Base-by-base conservation (phyloP, 2,797 vertebrate genomes). In the Ibycter americanus region DNA sequence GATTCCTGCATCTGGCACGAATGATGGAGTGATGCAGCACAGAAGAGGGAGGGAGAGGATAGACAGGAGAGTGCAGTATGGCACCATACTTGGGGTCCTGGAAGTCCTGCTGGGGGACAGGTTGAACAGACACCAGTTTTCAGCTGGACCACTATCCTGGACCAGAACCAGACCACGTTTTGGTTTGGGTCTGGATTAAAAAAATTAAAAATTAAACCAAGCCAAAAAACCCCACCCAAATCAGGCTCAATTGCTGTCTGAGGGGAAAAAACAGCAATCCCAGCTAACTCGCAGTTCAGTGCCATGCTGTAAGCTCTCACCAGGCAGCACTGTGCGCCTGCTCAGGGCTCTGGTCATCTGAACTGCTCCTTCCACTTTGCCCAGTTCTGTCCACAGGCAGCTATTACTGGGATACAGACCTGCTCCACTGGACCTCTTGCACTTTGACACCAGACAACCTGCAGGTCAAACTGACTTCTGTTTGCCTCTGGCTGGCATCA, bases 1-100 rank as follows among this genome's bases (percentile, higher is more conserved):
- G 2, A 22, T 34, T 40, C 56, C 46, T 14, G 27, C 52, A 16
- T 29, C 21, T 66, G 42, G 32, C 32, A 40, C 5, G n/a, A 71
- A 61, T 1, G 5, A 34, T 2, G 22, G 36, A 58, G 42, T 17
- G n/a, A 56, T 1, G 2, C 20, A 23, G 70, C 40, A 38, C 34
- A 42, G 52, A 15, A 38, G 36, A 56, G 12, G 38, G 14, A 77
- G 40, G 52, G 56, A 65, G 46, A 76, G 34, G 18, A 56, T 8
- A 38, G 70, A 26, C 63, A 71, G 47, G 10, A 70, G 70, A 42
- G 59, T 4, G 1, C 26, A 21, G 27, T 9, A 15, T 11, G 26
- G n/a, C 54, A 42, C 46, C 32, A 4, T 0, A 0, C 47, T 67
- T 72, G 0, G 3, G 12, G 70, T 56, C 52, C n/a, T 13, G 29